phyloP scores from a whole-genome alignment of 1,140 invertebrate genomes.

The Micrasema minimum region DNA sequence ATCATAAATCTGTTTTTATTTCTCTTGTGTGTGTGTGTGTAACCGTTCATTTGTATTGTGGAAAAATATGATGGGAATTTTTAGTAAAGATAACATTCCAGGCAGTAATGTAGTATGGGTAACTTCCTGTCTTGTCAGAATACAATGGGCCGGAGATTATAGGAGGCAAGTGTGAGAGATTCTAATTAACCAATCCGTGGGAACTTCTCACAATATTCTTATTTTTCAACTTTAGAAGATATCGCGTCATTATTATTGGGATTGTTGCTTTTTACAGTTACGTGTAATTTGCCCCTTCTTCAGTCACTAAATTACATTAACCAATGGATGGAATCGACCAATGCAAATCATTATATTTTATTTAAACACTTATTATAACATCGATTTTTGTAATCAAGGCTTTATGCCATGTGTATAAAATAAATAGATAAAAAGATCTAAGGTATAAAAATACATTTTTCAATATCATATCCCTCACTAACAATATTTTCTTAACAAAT shows the following conservation, averaged over 20 bases:
- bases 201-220: slow-evolving; percentile 51
- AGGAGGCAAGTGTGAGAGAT: slow-evolving; percentile 51
- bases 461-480: not conserved
- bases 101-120: slow-evolving; percentile 44
- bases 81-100: slow-evolving; percentile 51
- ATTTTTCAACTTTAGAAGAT: slow-evolving; percentile 30
- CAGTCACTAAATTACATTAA: no score
- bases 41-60: slow-evolving; percentile 34
- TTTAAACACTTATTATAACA: no score
- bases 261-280: slow-evolving; percentile 31
- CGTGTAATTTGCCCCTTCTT: no score
- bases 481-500: not conserved
- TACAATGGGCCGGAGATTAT: slow-evolving; percentile 49
- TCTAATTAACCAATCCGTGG: slow-evolving; percentile 52
- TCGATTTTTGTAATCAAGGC: no score
- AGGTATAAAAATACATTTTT: slow-evolving; percentile 5
- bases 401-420: not conserved
- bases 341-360: no score
- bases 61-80: slow-evolving; percentile 53
- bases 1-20: slow-evolving; percentile 50
- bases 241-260: slow-evolving; percentile 29
- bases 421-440: slow-evolving; percentile 5
- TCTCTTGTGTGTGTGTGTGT: slow-evolving; percentile 36
- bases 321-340: no score
- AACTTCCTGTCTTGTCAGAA: slow-evolving; percentile 51